phyloP scores from a whole-genome alignment of 2,888 invertebrate genomes.

The Caenorhabditis angaria region DNA sequence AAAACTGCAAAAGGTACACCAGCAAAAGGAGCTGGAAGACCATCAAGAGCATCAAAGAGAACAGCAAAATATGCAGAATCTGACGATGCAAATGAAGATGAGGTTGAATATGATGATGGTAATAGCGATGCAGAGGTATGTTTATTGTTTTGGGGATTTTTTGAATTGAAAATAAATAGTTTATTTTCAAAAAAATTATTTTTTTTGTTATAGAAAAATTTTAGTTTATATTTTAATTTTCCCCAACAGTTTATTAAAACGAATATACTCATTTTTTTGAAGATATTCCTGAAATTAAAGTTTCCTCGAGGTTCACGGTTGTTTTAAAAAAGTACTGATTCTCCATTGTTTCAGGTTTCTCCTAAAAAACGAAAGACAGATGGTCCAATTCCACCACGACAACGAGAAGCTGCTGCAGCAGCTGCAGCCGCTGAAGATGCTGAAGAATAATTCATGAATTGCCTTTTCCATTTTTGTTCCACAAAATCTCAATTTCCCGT shows the following conservation, averaged over 20 bases:
- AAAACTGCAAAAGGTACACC: conserved; percentile 3
- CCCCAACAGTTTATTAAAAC: conserved; percentile 6
- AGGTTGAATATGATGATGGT: conserved; percentile 51
- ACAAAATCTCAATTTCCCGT: conserved; percentile 5
- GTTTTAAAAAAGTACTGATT: too few species aligned
- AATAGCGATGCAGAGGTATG: conserved; percentile 49
- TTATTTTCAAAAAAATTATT: not conserved
- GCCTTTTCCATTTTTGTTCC: not conserved
- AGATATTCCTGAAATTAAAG: too few species aligned
- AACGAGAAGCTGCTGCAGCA: conserved; percentile 11
- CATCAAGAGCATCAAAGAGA: conserved; percentile 35
- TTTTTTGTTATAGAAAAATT: too few species aligned
- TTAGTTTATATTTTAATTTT: too few species aligned
- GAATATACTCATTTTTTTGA: not conserved
- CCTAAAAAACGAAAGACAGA: conserved; percentile 26
- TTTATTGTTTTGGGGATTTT: not conserved
- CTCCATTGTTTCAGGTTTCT: conserved; percentile 8
- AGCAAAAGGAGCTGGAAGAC: conserved; percentile 21
- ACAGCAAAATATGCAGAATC: conserved; percentile 49
- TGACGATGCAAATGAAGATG: conserved; percentile 57
- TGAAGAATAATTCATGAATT: conserved; percentile 9
- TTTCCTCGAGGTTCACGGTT: too few species aligned
- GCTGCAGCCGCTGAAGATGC: conserved; percentile 19
- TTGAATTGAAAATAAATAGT: too few species aligned
- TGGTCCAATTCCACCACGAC: conserved; percentile 23